phyloP scores from a whole-genome alignment of 2,888 invertebrate species.

The Lithophane leautieri region DNA sequence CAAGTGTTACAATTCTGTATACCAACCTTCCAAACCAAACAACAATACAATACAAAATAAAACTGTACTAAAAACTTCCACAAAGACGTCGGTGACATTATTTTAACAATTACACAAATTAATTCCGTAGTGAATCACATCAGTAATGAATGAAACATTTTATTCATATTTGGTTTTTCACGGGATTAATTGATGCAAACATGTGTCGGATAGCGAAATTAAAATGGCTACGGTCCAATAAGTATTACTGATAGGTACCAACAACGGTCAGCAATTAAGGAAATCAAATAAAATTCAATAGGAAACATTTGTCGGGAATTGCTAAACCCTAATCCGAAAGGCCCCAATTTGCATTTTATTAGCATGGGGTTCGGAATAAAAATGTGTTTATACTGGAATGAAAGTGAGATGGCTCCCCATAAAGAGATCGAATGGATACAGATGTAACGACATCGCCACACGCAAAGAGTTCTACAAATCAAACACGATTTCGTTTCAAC shows the following conservation, averaged over 20 bases:
- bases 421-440: conserved; percentile 83
- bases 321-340: conserved; percentile 86
- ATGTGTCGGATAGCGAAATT: conserved; percentile 63
- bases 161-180: conserved; percentile 54
- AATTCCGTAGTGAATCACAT: conserved; percentile 16
- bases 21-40: no score
- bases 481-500: conserved; percentile 75
- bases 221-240: conserved; percentile 67
- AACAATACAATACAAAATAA: neutral
- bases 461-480: conserved; percentile 74
- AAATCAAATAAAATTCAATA: conserved; percentile 86
- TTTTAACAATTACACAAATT: conserved; percentile 29
- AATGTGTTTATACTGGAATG: conserved; percentile 88
- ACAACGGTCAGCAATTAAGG: conserved; percentile 82
- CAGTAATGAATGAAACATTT: conserved; percentile 57
- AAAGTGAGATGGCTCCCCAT: conserved; percentile 82
- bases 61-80: conserved; percentile 3
- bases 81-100: neutral
- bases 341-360: conserved; percentile 88
- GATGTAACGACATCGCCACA: conserved; percentile 78
- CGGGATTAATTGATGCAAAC: conserved; percentile 58
- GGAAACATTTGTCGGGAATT: conserved; percentile 87
- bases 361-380: conserved; percentile 87
- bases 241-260: conserved; percentile 69
- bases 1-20: neutral